phyloP scores from a whole-genome alignment of 2,888 invertebrate genomes.

The Polyommatus icarus region DNA sequence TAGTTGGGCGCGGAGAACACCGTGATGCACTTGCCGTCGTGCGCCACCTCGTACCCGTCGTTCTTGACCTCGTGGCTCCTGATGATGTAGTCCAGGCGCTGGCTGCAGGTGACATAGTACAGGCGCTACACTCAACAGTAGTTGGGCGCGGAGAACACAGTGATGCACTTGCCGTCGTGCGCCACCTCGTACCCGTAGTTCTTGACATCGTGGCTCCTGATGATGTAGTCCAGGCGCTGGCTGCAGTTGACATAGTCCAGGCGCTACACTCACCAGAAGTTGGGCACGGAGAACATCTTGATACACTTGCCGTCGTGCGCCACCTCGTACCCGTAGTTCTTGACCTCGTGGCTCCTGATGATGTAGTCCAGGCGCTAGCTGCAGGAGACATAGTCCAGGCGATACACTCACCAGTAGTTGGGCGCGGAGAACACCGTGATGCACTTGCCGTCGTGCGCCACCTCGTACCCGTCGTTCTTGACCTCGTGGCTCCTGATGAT shows the following conservation, averaged over 20 bases:
- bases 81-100: slow-evolving; percentile 87
- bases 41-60: slow-evolving; percentile 96
- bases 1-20: slow-evolving; percentile 99
- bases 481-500: slow-evolving; percentile 98
- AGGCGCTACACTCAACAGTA: slow-evolving; percentile 89
- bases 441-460: slow-evolving; percentile 96
- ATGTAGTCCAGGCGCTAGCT: slow-evolving; percentile 83
- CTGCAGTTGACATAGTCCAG: neutral
- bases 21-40: slow-evolving; percentile 97
- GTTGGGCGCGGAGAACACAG: slow-evolving; percentile 99
- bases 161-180: slow-evolving; percentile 97
- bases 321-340: slow-evolving; percentile 96
- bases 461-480: slow-evolving; percentile 97
- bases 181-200: slow-evolving; percentile 97
- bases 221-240: slow-evolving; percentile 84
- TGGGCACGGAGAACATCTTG: slow-evolving; percentile 99
- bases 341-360: slow-evolving; percentile 98
- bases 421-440: slow-evolving; percentile 99
- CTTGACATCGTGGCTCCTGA: slow-evolving; percentile 98
- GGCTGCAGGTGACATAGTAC: neutral
- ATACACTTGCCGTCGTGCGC: slow-evolving; percentile 97
- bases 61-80: slow-evolving; percentile 99
- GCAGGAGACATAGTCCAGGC: neutral
- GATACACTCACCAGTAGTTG: slow-evolving; percentile 94
- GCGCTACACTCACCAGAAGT: slow-evolving; percentile 91